A percentile compares a stretch with the other conserved stretches of the same genome.
These are phyloP conservation scores for Lochmaea crataegi DNA, from an alignment of 2,888 invertebrate species.

Conservation along the genomic window DNA sequence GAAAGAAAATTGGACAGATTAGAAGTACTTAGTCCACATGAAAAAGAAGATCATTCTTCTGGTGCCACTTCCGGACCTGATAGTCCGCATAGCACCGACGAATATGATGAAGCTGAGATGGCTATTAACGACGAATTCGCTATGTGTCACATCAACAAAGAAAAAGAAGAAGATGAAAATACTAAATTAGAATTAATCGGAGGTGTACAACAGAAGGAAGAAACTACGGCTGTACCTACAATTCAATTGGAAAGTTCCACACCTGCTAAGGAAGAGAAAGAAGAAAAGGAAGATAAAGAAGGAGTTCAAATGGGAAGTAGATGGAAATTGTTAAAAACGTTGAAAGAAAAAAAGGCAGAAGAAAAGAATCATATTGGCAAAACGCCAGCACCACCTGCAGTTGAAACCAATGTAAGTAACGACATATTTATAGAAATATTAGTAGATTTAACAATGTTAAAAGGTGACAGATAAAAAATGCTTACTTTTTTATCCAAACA, in stretches of 20 bases:
- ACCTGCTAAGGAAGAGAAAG: constrained; percentile 54
- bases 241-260: constrained; percentile 66
- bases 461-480: no score
- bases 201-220: constrained; percentile 48
- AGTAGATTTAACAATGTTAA: no score
- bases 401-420: constrained; percentile 77
- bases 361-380: constrained; percentile 81
- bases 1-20: constrained; percentile 35
- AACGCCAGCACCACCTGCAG: constrained; percentile 69
- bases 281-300: constrained; percentile 61
- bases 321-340: constrained; percentile 90
- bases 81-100: constrained; percentile 82
- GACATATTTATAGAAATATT: no score
- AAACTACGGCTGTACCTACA: constrained; percentile 63
- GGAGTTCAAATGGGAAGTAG: constrained; percentile 80
- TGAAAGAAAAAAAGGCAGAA: constrained; percentile 91
- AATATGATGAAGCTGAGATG: constrained; percentile 75
- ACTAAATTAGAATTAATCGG: constrained; percentile 50
- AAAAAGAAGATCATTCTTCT: constrained; percentile 68
- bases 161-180: constrained; percentile 49
- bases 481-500: no score
- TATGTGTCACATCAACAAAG: constrained; percentile 61
- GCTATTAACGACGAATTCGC: constrained; percentile 65
- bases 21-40: constrained; percentile 52
- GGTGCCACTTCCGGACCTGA: constrained; percentile 92